Evolutionary conservation across 2,888 invertebrate species (phyloP).

Genomic region (Spatulosminthurus flaviceps): DNA sequence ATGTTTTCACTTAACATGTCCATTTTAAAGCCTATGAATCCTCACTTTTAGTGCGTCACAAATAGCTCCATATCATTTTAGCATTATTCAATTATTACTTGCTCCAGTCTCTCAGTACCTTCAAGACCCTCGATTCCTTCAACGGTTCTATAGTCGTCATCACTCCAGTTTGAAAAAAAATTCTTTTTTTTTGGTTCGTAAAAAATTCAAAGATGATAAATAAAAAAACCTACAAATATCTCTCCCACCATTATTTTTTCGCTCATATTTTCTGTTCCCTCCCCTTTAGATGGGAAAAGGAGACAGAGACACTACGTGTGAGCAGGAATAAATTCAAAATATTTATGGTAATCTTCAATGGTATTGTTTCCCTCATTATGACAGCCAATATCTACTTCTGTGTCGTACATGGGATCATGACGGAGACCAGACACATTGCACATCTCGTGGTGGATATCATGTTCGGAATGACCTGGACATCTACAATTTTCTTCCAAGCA

Average conservation of each 20-base stretch:
- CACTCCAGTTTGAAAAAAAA: too few relatives aligned
- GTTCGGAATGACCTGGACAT: neutral
- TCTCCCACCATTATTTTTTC: slow-evolving; percentile 11
- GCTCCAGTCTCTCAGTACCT: too few relatives aligned
- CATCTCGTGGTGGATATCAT: slow-evolving; percentile 11
- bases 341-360: neutral
- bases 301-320: neutral
- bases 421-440: neutral
- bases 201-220: slow-evolving; percentile 27
- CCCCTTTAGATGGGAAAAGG: slow-evolving; percentile 26
- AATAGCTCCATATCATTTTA: too few relatives aligned
- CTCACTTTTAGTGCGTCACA: too few relatives aligned
- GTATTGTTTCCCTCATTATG: neutral
- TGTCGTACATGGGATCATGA: neutral
- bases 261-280: neutral
- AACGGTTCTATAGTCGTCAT: too few relatives aligned
- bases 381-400: neutral
- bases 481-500: neutral
- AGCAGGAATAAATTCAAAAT: neutral
- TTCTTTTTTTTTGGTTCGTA: too few relatives aligned
- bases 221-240: slow-evolving; percentile 33
- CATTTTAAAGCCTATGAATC: too few relatives aligned
- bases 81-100: too few relatives aligned
- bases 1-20: too few relatives aligned
- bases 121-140: too few relatives aligned